Base-by-base conservation (phyloP, 2,113 vertebrate species). In the Nyctibius bracteatus region DNA sequence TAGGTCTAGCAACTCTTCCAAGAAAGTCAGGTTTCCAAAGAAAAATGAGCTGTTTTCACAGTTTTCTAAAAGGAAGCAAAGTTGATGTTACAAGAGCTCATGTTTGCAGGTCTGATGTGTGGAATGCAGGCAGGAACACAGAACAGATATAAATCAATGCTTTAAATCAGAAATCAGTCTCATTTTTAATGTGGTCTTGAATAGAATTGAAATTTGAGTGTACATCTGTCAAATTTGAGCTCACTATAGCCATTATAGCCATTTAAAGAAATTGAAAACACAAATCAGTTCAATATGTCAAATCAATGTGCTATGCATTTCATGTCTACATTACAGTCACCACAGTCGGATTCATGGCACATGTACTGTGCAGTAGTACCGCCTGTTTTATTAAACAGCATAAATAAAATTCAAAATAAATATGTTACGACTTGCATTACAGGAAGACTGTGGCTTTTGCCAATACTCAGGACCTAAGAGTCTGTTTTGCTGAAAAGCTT, bases 221-320 rank as follows among this genome's bases (percentile, higher is more conserved):
- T 41, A 37, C 41, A 65, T 52, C 85, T 91, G 37, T 73, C 94
- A 94, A 70, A 85, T 57, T 73, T 59, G 35, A 59, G 58, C 23
- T 59, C 23, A 21, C 58, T 52, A 23, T 23, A 78, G 86, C 81
- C 77, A 85, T 90, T 92, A 73, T 5, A 66, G 77, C 27, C 10
- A 16, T 97, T 96, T 96, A 96, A 97, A 96, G 91, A 96, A 97
- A 96, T 9, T 89, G 83, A 95, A 94, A 88, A 77, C 78, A 83
- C 88, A 92, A 86, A 93, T 94, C 96, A 94, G 91, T 59, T 80
- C 67, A 44, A 67, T 46, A 77, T 22, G 71, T 87, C 55, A 92
- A 55, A 91, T 61, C 27, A 4, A 83, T 62, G 92, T 44, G 78
- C 83, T 77, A 33, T 7, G 67, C n/a, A 20, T 66, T 65, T 91